phyloP scores from a whole-genome alignment of 2,113 vertebrate genomes.

The Gopherus evgoodei region DNA sequence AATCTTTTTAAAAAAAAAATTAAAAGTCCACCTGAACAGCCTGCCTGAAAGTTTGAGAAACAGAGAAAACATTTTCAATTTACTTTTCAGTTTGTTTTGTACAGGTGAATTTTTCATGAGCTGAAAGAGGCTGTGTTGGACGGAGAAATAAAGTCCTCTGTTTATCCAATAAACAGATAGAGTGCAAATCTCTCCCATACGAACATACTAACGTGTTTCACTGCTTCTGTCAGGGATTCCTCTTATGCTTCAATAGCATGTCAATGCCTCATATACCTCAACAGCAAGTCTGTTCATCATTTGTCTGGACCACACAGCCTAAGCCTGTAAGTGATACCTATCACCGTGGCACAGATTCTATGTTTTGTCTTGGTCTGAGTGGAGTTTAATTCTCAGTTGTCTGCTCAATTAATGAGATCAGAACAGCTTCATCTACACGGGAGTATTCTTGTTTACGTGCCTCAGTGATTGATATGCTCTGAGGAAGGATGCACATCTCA shows the following conservation, averaged over 20 bases:
- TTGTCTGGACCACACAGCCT: background rate
- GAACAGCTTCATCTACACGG: background rate
- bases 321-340: background rate
- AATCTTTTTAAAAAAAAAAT: background rate
- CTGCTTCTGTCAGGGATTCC: background rate
- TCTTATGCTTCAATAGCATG: rapidly evolving
- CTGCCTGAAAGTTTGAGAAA: background rate
- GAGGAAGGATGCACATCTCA: background rate
- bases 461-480: background rate
- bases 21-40: background rate
- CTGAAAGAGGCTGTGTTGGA: background rate
- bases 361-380: background rate
- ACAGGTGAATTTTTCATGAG: background rate
- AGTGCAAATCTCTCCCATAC: background rate
- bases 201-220: rapidly evolving
- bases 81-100: background rate
- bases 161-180: background rate
- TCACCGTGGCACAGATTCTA: background rate
- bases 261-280: rapidly evolving
- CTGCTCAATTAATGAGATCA: background rate
- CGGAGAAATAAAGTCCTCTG: background rate
- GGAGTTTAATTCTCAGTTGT: background rate
- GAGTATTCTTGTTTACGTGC: rapidly evolving
- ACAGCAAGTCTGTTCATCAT: rapidly evolving
- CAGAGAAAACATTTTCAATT: background rate